Evolutionary conservation across 53 echinoderm and acorn worm species (phyloP), one percentile per base, ranked within the genome.

Genomic region (Patiria pectinifera): DNA sequence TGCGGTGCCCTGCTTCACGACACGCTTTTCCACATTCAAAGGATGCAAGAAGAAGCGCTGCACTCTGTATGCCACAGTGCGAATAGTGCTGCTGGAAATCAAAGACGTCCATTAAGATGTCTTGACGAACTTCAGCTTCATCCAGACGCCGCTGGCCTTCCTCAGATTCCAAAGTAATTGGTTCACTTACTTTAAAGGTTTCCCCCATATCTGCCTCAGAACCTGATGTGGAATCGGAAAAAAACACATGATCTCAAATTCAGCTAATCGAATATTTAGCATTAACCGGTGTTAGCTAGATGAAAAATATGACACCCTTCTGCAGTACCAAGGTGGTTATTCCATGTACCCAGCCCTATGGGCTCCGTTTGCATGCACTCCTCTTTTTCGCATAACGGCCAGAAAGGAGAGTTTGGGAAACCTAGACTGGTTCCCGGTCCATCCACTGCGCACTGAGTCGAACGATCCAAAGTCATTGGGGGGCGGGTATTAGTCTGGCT

Each of bases 51-150:
- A 84, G 23, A 3, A 84, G 45, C 7, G 84, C 84, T 11, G 15
- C 2, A 15, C 84, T 84, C 63, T 84, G 84, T 15, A 84, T 84
- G 12, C 84, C 84, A 12, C 84, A 84, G 66, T 84, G 84, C 25
- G 35, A 47, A 12, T 3, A 84, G 15, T 84, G 62, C 66, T 62
- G 25, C 44, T 84, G 84, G 84, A 47, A 44, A 13, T 66, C 62
- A 14, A 84, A 84, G 9, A 84, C 12, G 43, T 84, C 84, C 62
- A 84, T 19, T 6, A 84, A 15, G 58, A 84, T 84, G 62, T 66
- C 26, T 35, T 84, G 84, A 84, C 84, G 45, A 62, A 16, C 13
- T 10, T 35, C 58, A 12, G 58, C 58, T 44, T 84, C 84, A 4
- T 66, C 43, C 2, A 84, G 84, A 66, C 66, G 84, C 44, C 19